Evolutionary conservation across 1,140 invertebrate species (phyloP), one percentile per base, ranked within the genome.

Genomic region (Ectropis grisescens): DNA sequence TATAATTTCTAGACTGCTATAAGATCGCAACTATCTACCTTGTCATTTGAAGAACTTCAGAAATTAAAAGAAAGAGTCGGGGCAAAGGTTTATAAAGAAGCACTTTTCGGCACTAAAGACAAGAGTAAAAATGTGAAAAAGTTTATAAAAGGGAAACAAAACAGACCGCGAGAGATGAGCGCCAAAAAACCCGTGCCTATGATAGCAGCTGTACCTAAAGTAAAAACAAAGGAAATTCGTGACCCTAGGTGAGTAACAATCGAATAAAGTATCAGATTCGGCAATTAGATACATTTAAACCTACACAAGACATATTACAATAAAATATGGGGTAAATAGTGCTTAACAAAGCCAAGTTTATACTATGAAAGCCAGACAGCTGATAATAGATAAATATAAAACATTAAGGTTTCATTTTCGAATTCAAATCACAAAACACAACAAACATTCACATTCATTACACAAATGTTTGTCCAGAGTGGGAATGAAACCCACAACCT

Each of bases 61-160:
- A 90, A 92, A 61, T 57, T 95, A 1, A 93, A 93, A 69, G 88
- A 93, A 39, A 86, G 88, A 74, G 67, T 95, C 8, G 93, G 93
- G 1, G 82, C 87, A 0, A 94, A 94, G 76, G 79, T 90, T 1
- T 94, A 92, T 42, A 93, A 93, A 47, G 86, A 91, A 69, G 86
- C 90, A 0, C 61, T 94, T 14, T 89, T 91, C 66, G 89, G 88
- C 9, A 67, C 64, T 32, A n/a, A n/a, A n/a, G 47, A 49, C 45
- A 37, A 53, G 33, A 26, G 74, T 43, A 81, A 53, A 59, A 75
- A 28, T 13, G 72, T 58, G 22, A 32, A 65, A 44, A 52, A 82
- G 3, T 87, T 88, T 15, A 90, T 89, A 53, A 68, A 88, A 23
- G 83, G 86, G 37, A 91, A 91, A 57, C 90, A 91, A 56, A 90